phyloP scores from a whole-genome alignment of 2,888 invertebrate species.

The Drosophila leonis region DNA sequence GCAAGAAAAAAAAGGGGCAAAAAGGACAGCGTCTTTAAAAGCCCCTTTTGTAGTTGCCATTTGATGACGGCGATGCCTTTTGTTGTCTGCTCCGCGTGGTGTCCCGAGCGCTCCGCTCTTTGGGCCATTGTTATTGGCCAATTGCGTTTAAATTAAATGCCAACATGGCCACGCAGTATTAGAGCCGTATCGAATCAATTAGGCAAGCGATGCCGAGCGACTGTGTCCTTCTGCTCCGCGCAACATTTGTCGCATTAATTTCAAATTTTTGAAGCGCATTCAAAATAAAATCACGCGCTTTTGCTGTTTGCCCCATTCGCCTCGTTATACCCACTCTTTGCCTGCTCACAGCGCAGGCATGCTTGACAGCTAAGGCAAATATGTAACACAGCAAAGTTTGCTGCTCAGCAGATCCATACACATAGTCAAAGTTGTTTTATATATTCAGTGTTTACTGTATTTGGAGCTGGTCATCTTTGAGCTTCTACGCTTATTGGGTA shows the following conservation, averaged over 20 bases:
- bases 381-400: neutral
- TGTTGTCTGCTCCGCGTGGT: constrained; percentile 42
- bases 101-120: accelerated
- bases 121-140: neutral
- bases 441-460: neutral
- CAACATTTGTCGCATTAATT: constrained; percentile 67
- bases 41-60: constrained; percentile 52
- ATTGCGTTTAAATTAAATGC: constrained; percentile 24
- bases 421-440: no score
- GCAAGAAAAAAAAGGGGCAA: neutral
- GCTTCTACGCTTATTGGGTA: neutral
- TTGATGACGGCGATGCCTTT: constrained; percentile 57
- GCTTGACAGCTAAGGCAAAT: no score
- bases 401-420: neutral
- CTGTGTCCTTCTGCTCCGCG: constrained; percentile 6
- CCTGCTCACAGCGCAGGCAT: neutral
- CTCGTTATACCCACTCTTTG: neutral
- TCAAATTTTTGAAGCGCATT: constrained; percentile 61
- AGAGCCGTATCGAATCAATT: constrained; percentile 22
- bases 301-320: neutral
- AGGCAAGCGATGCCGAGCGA: constrained; percentile 12
- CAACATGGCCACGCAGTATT: neutral
- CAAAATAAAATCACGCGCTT: constrained; percentile 55
- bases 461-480: neutral
- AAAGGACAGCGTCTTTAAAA: constrained; percentile 10